Percentiles rank a stretch among this genome's conserved stretches.
Evolutionary conservation across 2,113 vertebrate genomes (phyloP).

Genomic region (Mormyrus iriodes): DNA sequence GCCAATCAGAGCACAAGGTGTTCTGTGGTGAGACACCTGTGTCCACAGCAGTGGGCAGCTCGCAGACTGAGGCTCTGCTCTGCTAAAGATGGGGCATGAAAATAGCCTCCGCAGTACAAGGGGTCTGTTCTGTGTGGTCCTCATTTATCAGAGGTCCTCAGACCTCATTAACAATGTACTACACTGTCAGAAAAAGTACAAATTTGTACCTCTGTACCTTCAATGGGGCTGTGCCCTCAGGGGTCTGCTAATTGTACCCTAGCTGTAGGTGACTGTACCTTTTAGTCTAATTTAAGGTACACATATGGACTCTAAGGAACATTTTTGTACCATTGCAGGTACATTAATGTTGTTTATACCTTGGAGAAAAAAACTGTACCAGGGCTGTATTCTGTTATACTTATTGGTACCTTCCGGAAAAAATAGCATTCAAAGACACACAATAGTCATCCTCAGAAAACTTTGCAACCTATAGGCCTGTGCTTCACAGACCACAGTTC

Average conservation of each 20-base stretch:
- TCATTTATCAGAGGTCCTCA: conserved; percentile 36
- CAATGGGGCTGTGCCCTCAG: not conserved
- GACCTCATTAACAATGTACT: not conserved
- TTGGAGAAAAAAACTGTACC: not conserved
- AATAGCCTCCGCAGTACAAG: conserved; percentile 51
- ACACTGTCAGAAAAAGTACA: not conserved
- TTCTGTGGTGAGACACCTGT: conserved; percentile 64
- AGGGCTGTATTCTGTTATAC: not conserved
- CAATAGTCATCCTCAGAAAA: not conserved
- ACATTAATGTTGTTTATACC: not conserved
- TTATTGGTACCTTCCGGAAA: not conserved
- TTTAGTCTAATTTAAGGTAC: not conserved
- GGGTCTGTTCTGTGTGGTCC: conserved; percentile 49
- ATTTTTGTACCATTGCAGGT: not conserved
- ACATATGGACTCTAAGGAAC: not conserved
- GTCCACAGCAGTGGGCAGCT: conserved; percentile 37
- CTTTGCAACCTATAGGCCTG: too few species aligned
- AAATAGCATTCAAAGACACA: not conserved
- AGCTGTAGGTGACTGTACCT: not conserved
- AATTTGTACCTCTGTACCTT: not conserved
- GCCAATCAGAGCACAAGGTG: conserved; percentile 54
- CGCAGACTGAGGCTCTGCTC: conserved; percentile 40
- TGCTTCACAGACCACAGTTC: too few species aligned
- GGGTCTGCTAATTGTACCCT: not conserved
- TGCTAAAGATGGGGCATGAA: conserved; percentile 34